Percentiles rank a stretch among this genome's conserved stretches.
phyloP scores from a whole-genome alignment of 2,888 invertebrate species.

The Sphecodes monilicornis region DNA sequence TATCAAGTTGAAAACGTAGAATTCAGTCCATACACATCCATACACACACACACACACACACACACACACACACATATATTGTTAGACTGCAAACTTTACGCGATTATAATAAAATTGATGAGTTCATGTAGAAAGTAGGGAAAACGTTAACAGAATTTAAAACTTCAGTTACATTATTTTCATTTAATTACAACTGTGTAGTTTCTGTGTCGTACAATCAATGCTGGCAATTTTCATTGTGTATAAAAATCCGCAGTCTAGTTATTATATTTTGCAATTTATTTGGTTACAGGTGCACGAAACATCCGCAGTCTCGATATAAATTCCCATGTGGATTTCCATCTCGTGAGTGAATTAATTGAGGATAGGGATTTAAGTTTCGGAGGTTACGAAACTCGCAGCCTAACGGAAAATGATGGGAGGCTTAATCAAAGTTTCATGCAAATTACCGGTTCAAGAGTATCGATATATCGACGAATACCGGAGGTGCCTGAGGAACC shows the following conservation, averaged over 20 bases:
- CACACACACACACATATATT: too few relatives aligned
- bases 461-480: constrained; percentile 49
- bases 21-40: too few relatives aligned
- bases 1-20: too few relatives aligned
- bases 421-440: constrained; percentile 56
- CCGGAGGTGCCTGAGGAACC: constrained; percentile 34
- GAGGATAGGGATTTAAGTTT: constrained; percentile 13
- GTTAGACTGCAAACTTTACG: too few relatives aligned
- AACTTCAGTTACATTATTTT: too few relatives aligned
- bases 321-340: background rate
- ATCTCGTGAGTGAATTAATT: constrained; percentile 19
- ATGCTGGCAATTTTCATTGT: background rate
- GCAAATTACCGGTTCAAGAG: constrained; percentile 48
- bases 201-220: background rate
- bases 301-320: background rate
- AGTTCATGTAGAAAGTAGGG: too few relatives aligned
- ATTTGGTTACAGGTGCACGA: background rate
- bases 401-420: constrained; percentile 37
- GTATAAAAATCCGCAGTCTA: background rate
- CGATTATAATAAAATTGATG: too few relatives aligned
- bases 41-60: too few relatives aligned
- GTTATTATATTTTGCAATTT: background rate
- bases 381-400: constrained; percentile 23
- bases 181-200: too few relatives aligned
- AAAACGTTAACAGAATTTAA: too few relatives aligned